Conservation (phyloP, 1,140 invertebrate genomes). For the Leptinotarsa undecemlineata region DNA sequence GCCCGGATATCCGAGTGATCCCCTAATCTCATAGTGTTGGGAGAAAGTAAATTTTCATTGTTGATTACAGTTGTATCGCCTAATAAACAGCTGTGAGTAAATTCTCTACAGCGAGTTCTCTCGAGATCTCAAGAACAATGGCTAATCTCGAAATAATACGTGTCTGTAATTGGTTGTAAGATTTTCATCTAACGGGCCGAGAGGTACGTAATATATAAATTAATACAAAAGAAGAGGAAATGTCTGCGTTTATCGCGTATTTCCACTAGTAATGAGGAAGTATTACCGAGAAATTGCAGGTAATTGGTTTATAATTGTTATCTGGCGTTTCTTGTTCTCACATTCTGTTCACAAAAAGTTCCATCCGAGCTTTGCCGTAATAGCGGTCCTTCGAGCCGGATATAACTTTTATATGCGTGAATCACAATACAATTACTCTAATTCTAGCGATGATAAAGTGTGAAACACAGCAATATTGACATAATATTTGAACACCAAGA, state of each 20-base stretch:
- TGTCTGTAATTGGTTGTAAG: background rate
- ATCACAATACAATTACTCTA: background rate
- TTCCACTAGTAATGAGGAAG: background rate
- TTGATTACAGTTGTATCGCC: background rate
- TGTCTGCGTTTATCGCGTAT: background rate
- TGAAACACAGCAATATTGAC: background rate
- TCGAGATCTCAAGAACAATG: constrained; percentile 6
- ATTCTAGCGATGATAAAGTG: background rate
- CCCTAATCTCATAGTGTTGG: background rate
- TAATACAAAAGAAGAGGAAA: background rate
- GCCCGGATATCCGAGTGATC: too few species aligned
- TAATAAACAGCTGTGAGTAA: constrained; percentile 10
- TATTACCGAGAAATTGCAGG: background rate
- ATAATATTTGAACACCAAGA: background rate
- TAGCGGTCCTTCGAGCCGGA: background rate
- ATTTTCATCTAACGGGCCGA: constrained; percentile 14
- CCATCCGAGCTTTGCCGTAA: too few species aligned
- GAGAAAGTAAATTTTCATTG: constrained; percentile 2
- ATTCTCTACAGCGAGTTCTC: background rate
- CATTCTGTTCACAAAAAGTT: too few species aligned
- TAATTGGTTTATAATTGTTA: background rate
- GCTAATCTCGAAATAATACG: constrained; percentile 2
- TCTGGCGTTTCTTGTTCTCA: background rate
- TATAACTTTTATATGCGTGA: background rate
- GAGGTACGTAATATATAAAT: background rate